phyloP scores from a whole-genome alignment of 2,888 invertebrate genomes.

The Drosophila setosimentum region DNA sequence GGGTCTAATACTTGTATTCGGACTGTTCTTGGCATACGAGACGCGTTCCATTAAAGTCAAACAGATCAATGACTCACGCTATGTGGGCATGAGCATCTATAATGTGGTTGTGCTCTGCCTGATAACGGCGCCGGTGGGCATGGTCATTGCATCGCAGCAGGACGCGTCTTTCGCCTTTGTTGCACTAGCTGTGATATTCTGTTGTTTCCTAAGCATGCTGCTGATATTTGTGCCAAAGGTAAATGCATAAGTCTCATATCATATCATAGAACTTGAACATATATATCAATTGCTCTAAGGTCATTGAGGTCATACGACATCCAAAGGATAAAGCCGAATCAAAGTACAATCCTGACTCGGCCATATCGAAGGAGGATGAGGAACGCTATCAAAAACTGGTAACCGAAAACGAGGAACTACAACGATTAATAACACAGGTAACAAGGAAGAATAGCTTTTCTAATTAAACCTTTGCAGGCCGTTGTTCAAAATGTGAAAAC shows the following conservation, averaged over 20 bases:
- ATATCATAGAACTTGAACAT: neutral
- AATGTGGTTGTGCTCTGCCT: slow-evolving; percentile 99
- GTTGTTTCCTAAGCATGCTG: slow-evolving; percentile 99
- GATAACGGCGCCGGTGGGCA: slow-evolving; percentile 98
- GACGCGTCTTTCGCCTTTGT: slow-evolving; percentile 99
- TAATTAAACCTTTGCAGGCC: neutral
- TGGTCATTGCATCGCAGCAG: slow-evolving; percentile 98
- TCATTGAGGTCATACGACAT: slow-evolving; percentile 95
- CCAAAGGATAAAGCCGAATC: slow-evolving; percentile 95
- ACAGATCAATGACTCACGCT: slow-evolving; percentile 98
- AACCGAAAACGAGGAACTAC: slow-evolving; percentile 97
- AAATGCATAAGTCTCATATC: slow-evolving; percentile 69
- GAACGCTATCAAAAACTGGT: slow-evolving; percentile 96
- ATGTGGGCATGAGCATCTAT: slow-evolving; percentile 99
- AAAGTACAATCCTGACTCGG: slow-evolving; percentile 93
- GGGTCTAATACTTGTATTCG: slow-evolving; percentile 97
- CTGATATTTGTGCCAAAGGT: slow-evolving; percentile 99
- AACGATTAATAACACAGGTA: slow-evolving; percentile 97
- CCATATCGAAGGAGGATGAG: slow-evolving; percentile 95
- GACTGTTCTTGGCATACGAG: slow-evolving; percentile 98
- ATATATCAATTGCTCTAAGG: slow-evolving; percentile 83
- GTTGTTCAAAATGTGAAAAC: too few species aligned
- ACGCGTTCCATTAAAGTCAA: slow-evolving; percentile 98
- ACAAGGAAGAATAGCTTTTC: slow-evolving; percentile 87
- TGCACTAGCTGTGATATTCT: slow-evolving; percentile 97